Evolutionary conservation across 2,888 invertebrate genomes (phyloP), one percentile per base, ranked within the genome.

Genomic region (Nemoura dubitans): DNA sequence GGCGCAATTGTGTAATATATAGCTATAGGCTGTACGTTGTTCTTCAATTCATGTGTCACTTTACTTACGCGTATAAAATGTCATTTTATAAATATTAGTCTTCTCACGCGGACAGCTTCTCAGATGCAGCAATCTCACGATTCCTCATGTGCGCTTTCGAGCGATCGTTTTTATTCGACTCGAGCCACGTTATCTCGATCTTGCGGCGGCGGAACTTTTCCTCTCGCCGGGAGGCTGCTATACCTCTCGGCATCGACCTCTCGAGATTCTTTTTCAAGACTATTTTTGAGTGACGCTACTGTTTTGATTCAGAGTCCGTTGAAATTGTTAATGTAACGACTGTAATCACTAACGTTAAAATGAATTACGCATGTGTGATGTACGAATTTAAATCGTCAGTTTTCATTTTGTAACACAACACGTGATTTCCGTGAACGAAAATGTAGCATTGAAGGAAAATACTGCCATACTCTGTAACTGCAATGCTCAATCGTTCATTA

Each of bases 91-190:
- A 59, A 59, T 59, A 59, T 59, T 59, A 59, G 59, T 21, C 10
- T 59, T 59, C 59, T 59, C 59, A 59, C 59, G 36, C 36, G 59
- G 59, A 21, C 59, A 59, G 59, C 59, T 59, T 59, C 59, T 59
- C 59, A 59, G 21, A 10, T 59, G 59, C 59, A 59, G 59, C 59
- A 59, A 59, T 59, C 59, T 59, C 59, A 59, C 59, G 59, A 59
- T 59, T 59, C 14, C 59, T 59, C 59, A 59, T 14, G 59, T 59
- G 59, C 59, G 21, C 6, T 7, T 3, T 59, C 59, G 59, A 59
- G 3, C 36, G 36, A 21, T 59, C 59, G 59, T 21, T 59, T 59
- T 59, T 21, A 59, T 21, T 59, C 59, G 59, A 59, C 14, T 59
- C 59, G 59, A 59, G 2, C 14, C 59, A 59, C 59, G 59, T 2